A percentile compares a stretch with the other conserved stretches of the same genome.
Evolutionary conservation across 2,888 invertebrate species (phyloP).

Genomic region (Drosophila monieri): DNA sequence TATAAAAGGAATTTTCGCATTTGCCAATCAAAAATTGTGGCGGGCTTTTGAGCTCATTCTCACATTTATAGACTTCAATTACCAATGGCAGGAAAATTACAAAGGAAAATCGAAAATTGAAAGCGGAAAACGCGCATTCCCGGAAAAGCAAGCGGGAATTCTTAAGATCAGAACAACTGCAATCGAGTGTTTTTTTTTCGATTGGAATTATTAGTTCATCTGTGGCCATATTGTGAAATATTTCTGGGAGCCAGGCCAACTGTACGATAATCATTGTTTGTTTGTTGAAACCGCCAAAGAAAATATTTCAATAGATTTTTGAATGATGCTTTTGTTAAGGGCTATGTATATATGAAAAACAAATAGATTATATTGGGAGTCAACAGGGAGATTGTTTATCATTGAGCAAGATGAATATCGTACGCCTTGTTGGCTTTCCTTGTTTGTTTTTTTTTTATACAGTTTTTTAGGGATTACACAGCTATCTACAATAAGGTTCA

Average conservation of each 20-base stretch:
- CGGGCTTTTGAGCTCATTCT: conserved; percentile 6
- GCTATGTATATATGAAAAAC: conserved; percentile 73
- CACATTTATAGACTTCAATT: conserved; percentile 62
- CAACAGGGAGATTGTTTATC: conserved; percentile 44
- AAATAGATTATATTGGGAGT: conserved; percentile 36
- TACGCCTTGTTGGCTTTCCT: not conserved
- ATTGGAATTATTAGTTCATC: conserved; percentile 78
- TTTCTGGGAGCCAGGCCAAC: conserved; percentile 61
- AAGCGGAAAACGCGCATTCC: conserved; percentile 20
- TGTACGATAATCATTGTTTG: conserved; percentile 61
- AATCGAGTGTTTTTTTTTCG: conserved; percentile 60
- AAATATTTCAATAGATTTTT: conserved; percentile 42
- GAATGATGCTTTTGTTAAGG: conserved; percentile 26
- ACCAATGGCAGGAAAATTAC: conserved; percentile 11
- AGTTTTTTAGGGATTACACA: not conserved
- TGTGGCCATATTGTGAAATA: conserved; percentile 79
- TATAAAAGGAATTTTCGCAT: not conserved
- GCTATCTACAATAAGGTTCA: no score
- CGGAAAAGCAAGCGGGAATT: conserved; percentile 8
- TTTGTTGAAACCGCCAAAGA: conserved; percentile 46
- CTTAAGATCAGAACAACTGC: conserved; percentile 50
- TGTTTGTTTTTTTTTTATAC: not conserved
- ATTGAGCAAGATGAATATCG: conserved; percentile 36
- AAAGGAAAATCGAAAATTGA: conserved; percentile 11
- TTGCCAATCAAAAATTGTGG: conserved; percentile 2